Base-by-base conservation (phyloP, 2,888 invertebrate genomes). In the Diogma glabrata region DNA sequence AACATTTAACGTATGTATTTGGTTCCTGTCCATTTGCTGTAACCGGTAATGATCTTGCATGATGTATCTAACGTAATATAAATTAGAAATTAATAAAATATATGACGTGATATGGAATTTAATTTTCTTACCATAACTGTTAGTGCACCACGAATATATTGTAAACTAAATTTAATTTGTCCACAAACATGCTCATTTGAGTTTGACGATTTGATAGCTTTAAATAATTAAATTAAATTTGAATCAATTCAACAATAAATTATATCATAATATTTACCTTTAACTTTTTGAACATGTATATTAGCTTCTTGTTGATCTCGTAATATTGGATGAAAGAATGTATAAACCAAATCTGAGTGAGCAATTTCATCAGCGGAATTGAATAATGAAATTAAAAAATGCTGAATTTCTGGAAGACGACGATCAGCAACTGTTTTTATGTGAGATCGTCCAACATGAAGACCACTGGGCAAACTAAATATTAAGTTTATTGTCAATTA, bases 291-390 rank as follows among this genome's bases (percentile, higher is more conserved):
- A 59, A 83, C 75, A 67, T 84, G 82, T 54, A 89, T 82, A 60
- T 87, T 86, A 10, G 86, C 83, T 62, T 89, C 89, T 66, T 93
- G 90, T 70, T 95, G 94, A 71, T 97, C 97, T 56, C 96, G 74
- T 55, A 95, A 72, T 55, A 97, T 71, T 3, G 96, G 94, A 73
- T 99, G 99, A 75, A 97, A 97, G 75, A 99, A 99, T 1, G 97
- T 99, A 67, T 97, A 97, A 1, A 99, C 94, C 51, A 99, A 76
- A 69, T 95, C 93, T 7, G 87, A 89, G 73, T 97, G 95, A 0
- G 92, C 85, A 59, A 99, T 92, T 74, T 97, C 96, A 58, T 90
- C 86, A 0, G 92, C 87, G 63, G 93, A 81, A 60, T 76, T 75
- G 70, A 94, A 91, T 51, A 99, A 73, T 0, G 89, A 86, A 45